phyloP scores from a whole-genome alignment of 2,888 invertebrate species.

The Leptogaster cylindrica region DNA sequence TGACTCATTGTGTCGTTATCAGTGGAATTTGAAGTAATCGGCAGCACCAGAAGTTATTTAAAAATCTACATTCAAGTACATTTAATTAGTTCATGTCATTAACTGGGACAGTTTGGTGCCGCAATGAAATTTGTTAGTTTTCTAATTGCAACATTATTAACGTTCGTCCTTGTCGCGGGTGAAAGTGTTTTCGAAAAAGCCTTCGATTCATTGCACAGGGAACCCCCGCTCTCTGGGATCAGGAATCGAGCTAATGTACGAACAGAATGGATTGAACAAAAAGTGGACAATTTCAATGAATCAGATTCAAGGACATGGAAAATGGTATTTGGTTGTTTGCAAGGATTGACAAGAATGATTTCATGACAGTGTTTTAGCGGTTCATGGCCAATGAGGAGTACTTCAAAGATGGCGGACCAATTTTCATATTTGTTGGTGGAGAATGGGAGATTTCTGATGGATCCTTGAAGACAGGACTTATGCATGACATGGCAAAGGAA shows the following conservation, averaged over 20 bases:
- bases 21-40: background rate
- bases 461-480: constrained; percentile 68
- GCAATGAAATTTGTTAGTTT: background rate
- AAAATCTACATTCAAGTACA: background rate
- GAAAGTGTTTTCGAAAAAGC: background rate
- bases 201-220: constrained; percentile 55
- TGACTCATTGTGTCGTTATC: background rate
- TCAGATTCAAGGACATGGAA: constrained; percentile 64
- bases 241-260: constrained; percentile 54
- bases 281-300: constrained; percentile 67
- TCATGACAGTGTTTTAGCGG: constrained; percentile 53
- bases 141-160: background rate
- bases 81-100: background rate
- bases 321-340: no score
- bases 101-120: background rate
- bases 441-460: constrained; percentile 72
- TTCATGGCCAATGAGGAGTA: constrained; percentile 65
- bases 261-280: constrained; percentile 64
- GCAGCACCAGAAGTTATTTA: background rate
- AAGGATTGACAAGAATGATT: no score
- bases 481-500: constrained; percentile 67
- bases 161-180: background rate
- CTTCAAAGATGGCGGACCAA: constrained; percentile 64
- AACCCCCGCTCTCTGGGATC: constrained; percentile 58
- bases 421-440: constrained; percentile 71